Percentiles rank a stretch among this genome's conserved stretches.
phyloP scores from a whole-genome alignment of 2,113 vertebrate genomes.

The Nannospalax galili region DNA sequence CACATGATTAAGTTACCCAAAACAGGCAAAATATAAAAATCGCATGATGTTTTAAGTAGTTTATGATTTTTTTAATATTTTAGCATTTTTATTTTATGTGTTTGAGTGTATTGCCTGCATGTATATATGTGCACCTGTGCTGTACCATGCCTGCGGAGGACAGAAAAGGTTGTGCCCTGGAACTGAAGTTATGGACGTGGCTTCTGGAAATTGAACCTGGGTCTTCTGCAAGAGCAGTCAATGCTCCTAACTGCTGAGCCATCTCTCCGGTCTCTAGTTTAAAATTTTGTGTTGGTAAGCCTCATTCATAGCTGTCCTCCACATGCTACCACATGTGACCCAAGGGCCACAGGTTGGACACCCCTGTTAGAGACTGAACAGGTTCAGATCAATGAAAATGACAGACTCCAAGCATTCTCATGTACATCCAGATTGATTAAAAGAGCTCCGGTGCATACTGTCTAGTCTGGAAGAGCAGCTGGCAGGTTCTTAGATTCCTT shows the following conservation, averaged over 20 bases:
- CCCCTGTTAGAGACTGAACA: neutral
- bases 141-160: too few relatives aligned
- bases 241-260: too few relatives aligned
- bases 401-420: conserved; percentile 27
- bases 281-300: neutral
- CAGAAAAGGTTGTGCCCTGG: too few relatives aligned
- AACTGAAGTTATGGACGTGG: too few relatives aligned
- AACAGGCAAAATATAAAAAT: too few relatives aligned
- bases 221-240: too few relatives aligned
- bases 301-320: too few relatives aligned
- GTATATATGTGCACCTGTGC: too few relatives aligned
- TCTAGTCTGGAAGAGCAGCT: conserved; percentile 13
- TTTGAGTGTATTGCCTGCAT: too few relatives aligned
- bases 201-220: too few relatives aligned
- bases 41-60: neutral
- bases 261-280: neutral
- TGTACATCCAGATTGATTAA: neutral
- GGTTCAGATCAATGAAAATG: neutral
- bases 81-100: too few relatives aligned
- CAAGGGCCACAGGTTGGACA: neutral
- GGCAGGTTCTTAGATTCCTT: neutral
- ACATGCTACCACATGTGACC: neutral
- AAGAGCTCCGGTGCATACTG: neutral
- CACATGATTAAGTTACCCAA: neutral
- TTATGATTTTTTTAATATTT: neutral